A percentile compares a stretch with the other conserved stretches of the same genome.
phyloP scores from a whole-genome alignment of 2,888 invertebrate species.

The Metalampra italica region DNA sequence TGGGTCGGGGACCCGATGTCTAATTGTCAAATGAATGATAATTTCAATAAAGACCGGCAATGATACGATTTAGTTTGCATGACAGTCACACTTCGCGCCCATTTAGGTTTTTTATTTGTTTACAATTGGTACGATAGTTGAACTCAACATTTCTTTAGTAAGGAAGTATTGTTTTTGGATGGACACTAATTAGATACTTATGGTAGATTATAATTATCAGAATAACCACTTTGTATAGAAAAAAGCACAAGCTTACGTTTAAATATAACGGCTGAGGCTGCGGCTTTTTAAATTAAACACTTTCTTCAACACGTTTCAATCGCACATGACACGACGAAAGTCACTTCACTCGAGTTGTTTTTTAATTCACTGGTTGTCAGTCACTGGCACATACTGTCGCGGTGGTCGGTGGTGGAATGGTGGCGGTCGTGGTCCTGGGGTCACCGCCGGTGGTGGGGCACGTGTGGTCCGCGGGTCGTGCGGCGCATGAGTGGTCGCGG shows the following conservation, averaged over 20 bases:
- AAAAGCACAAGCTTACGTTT: conserved; percentile 67
- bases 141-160: no score
- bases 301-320: conserved; percentile 48
- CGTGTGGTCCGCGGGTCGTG: conserved; percentile 69
- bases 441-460: conserved; percentile 55
- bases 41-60: conserved; percentile 12
- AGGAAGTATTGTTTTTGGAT: not conserved
- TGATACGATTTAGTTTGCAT: not conserved
- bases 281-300: conserved; percentile 46
- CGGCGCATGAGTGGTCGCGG: conserved; percentile 74
- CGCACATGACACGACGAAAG: conserved; percentile 67
- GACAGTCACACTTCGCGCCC: not conserved
- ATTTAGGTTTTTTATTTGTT: no score
- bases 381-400: conserved; percentile 68
- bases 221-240: conserved; percentile 13
- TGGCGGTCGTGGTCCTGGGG: conserved; percentile 32
- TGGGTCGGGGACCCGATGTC: conserved; percentile 62
- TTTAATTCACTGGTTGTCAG: conserved; percentile 46
- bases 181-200: not conserved
- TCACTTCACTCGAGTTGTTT: conserved; percentile 57
- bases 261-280: conserved; percentile 70
- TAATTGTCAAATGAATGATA: conserved; percentile 21
- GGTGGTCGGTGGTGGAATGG: conserved; percentile 37
- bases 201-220: not conserved
- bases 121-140: no score